Conservation (phyloP, 2,113 vertebrate species). For the Chloropsis cyanopogon region DNA sequence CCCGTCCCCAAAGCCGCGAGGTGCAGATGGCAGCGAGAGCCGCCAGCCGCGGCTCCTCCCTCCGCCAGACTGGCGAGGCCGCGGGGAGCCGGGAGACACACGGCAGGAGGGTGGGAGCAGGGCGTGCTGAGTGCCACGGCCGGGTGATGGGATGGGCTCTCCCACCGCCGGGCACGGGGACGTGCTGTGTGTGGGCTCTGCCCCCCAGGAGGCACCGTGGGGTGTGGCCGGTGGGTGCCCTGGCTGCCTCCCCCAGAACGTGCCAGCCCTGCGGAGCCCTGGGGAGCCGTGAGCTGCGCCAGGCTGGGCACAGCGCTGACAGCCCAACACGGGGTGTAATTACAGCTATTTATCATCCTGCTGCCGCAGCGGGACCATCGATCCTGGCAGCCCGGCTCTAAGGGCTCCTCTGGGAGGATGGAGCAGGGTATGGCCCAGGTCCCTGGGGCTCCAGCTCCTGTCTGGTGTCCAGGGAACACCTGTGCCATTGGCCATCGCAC, state of each 20-base stretch:
- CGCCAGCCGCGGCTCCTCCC: slow-evolving; percentile 36
- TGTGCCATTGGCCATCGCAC: neutral
- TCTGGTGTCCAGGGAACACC: neutral
- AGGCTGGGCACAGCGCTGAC: neutral
- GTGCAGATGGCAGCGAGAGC: slow-evolving; percentile 54
- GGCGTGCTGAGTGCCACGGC: neutral
- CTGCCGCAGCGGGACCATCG: neutral
- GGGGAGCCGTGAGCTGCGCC: neutral
- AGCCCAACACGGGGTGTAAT: neutral
- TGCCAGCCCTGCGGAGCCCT: neutral
- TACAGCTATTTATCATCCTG: slow-evolving; percentile 40
- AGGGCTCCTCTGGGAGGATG: slow-evolving; percentile 36
- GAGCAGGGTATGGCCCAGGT: neutral
- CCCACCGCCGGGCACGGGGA: fast-evolving
- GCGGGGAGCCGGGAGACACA: neutral
- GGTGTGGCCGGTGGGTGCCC: neutral
- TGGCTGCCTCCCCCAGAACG: neutral
- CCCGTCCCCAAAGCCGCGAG: slow-evolving; percentile 10
- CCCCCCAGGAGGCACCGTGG: fast-evolving
- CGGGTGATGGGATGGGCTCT: neutral
- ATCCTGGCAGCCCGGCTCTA: neutral
- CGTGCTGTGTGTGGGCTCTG: fast-evolving
- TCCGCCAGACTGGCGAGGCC: slow-evolving; percentile 21
- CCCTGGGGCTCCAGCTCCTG: neutral
- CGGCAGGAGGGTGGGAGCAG: neutral